Base-by-base conservation (phyloP, 2,113 vertebrate species). In the Alligator mississippiensis region DNA sequence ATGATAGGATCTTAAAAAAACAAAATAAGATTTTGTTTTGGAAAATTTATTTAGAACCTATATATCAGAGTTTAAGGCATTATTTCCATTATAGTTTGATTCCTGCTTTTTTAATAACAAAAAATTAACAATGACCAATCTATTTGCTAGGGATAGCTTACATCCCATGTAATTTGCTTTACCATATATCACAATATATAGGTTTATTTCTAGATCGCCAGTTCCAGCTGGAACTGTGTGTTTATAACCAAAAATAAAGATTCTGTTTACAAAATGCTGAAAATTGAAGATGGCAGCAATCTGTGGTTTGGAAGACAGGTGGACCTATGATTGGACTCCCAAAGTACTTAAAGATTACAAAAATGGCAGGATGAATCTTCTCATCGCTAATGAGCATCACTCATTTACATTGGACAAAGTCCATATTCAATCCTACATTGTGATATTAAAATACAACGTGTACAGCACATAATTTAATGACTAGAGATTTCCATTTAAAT, bases 391-490 rank as follows among this genome's bases (percentile, higher is more conserved):
- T 66, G 14, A n/a, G n/a, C 54, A 84, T 34, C 74, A 79, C 78
- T 85, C 22, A 62, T 11, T 9, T 85, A 54, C 27, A 9, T 18
- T n/a, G 66, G n/a, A 85, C 19, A 83, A 66, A n/a, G 8, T 1
- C 3, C 61, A 76, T 80, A 83, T 4, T 82, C 1, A 22, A 9
- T 17, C 72, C 90, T 68, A 58, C 25, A 78, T 27, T 2, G 5
- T 22, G 81, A 30, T 84, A 72, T 74, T 87, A 80, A 85, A 93
- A 93, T 47, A 66, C 5, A 82, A 82, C 11, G 91, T 25, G 63
- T 88, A 94, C 91, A 57, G 91, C 90, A 38, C 1, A 5, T 24
- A 24, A 81, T 96, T 88, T 79, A 87, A 92, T 85, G 10, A 87
- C 89, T 30, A 85, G 68, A 92, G 64, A 88, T 88, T 54, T 90